Conservation (phyloP, 2,113 vertebrate species). For the Rhineura floridana region DNA sequence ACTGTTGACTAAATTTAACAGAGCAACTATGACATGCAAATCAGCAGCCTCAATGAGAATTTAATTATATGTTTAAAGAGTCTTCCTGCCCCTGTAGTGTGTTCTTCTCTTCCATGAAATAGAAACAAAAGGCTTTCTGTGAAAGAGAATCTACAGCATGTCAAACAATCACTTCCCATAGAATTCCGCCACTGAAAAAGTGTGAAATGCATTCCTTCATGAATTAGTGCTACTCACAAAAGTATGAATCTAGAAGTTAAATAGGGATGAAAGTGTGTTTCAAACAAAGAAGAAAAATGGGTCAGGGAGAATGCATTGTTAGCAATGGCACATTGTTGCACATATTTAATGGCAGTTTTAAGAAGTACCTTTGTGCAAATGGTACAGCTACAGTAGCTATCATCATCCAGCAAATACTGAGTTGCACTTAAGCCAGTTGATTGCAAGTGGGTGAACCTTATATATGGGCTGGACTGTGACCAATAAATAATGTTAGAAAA, state of each 20-base stretch:
- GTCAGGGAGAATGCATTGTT: not conserved
- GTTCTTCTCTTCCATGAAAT: not conserved
- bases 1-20: constrained; percentile 24
- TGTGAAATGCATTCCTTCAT: not conserved
- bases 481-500: not conserved
- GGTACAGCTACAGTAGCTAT: not conserved
- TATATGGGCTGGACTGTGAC: not conserved
- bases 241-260: not conserved
- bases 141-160: not conserved
- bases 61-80: constrained; percentile 22
- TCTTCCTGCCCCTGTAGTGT: not conserved
- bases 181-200: not conserved
- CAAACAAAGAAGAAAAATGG: not conserved
- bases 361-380: not conserved
- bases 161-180: not conserved
- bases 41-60: not conserved
- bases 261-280: not conserved
- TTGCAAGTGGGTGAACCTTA: not conserved
- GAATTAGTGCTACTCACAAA: not conserved
- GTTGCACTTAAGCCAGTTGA: not conserved
- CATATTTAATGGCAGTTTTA: not conserved
- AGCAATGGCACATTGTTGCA: not conserved
- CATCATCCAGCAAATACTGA: not conserved
- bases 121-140: not conserved
- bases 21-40: not conserved